These are phyloP conservation scores for Ceratothoa steindachneri DNA, from an alignment of 2,888 invertebrate genomes.

Conservation along the genomic window DNA sequence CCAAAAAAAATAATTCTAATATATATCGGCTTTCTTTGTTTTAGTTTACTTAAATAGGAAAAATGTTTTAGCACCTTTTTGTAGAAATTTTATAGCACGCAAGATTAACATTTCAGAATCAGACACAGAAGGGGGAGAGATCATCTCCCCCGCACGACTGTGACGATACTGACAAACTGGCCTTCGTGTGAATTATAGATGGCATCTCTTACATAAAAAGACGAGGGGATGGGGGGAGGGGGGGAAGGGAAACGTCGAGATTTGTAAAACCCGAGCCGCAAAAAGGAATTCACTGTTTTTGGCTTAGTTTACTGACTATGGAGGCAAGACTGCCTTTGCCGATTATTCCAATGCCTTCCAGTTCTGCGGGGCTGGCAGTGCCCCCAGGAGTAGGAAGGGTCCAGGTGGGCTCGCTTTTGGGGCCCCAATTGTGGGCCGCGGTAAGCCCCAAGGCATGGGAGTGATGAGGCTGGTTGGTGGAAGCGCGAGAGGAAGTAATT, in stretches of 20 bases:
- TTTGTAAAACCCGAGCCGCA: background rate
- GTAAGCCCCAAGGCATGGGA: background rate
- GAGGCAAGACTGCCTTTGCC: slow-evolving; percentile 46
- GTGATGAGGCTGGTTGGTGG: background rate
- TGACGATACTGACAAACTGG: background rate
- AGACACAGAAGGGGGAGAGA: background rate
- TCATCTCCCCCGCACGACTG: background rate
- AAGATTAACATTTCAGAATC: background rate
- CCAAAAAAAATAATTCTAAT: no score
- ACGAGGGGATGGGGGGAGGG: no score
- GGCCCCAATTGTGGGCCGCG: background rate
- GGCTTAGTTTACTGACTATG: slow-evolving; percentile 45
- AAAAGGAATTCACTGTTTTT: slow-evolving; percentile 26
- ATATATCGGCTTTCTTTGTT: no score
- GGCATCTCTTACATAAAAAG: no score
- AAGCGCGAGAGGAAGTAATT: background rate
- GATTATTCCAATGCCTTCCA: slow-evolving; percentile 33
- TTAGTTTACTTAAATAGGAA: no score
- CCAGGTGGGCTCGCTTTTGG: background rate
- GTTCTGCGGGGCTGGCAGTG: slow-evolving; percentile 15
- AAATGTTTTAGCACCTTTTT: slow-evolving; percentile 8
- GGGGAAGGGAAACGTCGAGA: background rate
- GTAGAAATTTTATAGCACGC: background rate
- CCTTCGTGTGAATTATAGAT: background rate
- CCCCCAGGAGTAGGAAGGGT: background rate